phyloP scores from a whole-genome alignment of 2,113 vertebrate species.

The Emydura subglobosa region DNA sequence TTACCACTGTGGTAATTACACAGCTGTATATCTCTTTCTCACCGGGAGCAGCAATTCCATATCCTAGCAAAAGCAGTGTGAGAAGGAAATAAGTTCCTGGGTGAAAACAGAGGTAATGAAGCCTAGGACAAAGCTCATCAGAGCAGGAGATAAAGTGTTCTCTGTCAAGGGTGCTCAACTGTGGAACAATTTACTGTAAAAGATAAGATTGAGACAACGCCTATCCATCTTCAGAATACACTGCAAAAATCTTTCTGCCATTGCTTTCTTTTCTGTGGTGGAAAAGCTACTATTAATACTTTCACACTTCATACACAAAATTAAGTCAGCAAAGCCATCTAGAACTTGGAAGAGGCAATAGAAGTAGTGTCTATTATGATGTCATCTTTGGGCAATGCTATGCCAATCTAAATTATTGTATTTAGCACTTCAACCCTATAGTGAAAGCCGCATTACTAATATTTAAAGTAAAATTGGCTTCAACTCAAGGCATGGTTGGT shows the following conservation, averaged over 20 bases:
- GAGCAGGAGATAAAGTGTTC: not conserved
- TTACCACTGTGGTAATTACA: rapidly evolving
- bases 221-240: not conserved
- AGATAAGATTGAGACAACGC: rapidly evolving
- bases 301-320: not conserved
- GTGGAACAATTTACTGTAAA: not conserved
- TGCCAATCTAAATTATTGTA: not conserved
- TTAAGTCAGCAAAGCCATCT: not conserved
- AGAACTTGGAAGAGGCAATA: not conserved
- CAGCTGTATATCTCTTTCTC: not conserved
- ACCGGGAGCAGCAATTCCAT: not conserved
- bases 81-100: not conserved
- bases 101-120: slow-evolving; percentile 41
- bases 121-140: not conserved
- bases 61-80: not conserved
- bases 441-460: not conserved
- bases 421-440: not conserved
- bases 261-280: not conserved
- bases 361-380: not conserved
- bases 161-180: not conserved
- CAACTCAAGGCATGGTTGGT: not conserved
- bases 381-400: not conserved
- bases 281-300: not conserved
- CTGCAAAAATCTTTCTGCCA: not conserved
- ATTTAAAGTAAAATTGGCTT: not conserved